phyloP scores from a whole-genome alignment of 2,113 vertebrate species.

The Antennarius striatus region DNA sequence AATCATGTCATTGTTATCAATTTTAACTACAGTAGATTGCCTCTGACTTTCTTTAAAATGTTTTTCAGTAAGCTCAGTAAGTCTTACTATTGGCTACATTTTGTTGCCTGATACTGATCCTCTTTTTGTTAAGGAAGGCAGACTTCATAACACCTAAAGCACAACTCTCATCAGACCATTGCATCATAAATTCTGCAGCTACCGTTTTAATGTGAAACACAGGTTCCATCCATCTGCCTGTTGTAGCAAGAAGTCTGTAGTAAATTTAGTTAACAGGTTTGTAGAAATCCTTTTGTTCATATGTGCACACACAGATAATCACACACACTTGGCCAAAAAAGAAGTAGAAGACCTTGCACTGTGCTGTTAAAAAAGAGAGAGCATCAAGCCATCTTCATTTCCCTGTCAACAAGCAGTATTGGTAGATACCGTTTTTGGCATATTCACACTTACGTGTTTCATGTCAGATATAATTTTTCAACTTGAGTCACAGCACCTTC shows the following conservation, averaged over 20 bases:
- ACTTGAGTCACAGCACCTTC: not conserved
- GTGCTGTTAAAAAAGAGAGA: too few relatives aligned
- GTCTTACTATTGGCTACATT: not conserved
- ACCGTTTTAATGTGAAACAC: constrained; percentile 21
- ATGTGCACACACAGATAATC: too few relatives aligned
- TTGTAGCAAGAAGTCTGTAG: too few relatives aligned
- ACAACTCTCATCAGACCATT: constrained; percentile 20
- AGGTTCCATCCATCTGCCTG: not conserved
- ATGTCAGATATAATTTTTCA: not conserved
- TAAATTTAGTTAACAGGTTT: too few relatives aligned
- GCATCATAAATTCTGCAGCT: constrained; percentile 8
- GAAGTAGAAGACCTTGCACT: too few relatives aligned
- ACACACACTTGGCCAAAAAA: too few relatives aligned
- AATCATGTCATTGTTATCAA: not conserved
- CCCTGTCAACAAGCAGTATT: not conserved
- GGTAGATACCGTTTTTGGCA: not conserved
- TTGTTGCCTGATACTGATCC: constrained; percentile 6
- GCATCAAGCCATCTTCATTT: too few relatives aligned
- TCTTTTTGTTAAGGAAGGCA: constrained; percentile 1
- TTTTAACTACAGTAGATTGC: not conserved
- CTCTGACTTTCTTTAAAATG: not conserved
- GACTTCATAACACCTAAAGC: constrained; percentile 2
- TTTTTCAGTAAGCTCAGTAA: not conserved
- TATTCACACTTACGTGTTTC: not conserved
- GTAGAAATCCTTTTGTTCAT: too few relatives aligned